Evolutionary conservation across 1,140 invertebrate species (phyloP), one percentile per base, ranked within the genome.

Genomic region (Tigriopus japonicus): DNA sequence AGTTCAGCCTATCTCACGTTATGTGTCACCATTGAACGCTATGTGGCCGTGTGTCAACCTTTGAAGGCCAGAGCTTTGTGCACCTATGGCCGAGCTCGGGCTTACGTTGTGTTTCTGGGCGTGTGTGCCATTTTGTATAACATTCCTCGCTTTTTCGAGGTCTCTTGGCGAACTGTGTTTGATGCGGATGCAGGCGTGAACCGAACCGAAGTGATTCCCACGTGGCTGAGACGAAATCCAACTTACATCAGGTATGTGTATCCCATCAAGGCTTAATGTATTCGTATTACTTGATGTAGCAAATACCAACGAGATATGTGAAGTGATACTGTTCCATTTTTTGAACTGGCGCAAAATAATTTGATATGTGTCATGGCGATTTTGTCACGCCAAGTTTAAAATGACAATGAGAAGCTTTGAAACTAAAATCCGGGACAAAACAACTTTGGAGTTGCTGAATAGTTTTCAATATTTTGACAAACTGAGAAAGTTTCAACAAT

Each of bases 1-100:
- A 87, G 87, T 28, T 91, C 87, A n/a, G 87, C 94, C 52, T 98
- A 95, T 75, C 77, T 95, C 63, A 96, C 93, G 0, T 80, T 97
- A 51, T 88, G 87, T 1, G 93, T 97, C 41, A 96, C 93, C 0
- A 77, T 95, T 65, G 93, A 98, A 72, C 78, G 93, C 51, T 97
- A 91, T 74, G 86, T 97, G 43, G 93, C 92, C 0, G 93, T 98
- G 0, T 96, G 92, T 69, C 87, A 93, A 71, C 92, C 91, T 0
- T 74, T 96, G 10, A 78, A 80, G 62, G 89, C 90, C 0, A 77
- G 87, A 52, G 84, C 84, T 0, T 78, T 94, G 53, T 96, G 91
- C 72, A 96, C 90, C 0, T 90, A 90, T 66, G 82, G 86, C 1
- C 76, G 91, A 42, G 88, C 91, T 5, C 78, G 86, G 42, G 77